Conservation (phyloP, 2,888 invertebrate genomes). For the Drosophila leonis region DNA sequence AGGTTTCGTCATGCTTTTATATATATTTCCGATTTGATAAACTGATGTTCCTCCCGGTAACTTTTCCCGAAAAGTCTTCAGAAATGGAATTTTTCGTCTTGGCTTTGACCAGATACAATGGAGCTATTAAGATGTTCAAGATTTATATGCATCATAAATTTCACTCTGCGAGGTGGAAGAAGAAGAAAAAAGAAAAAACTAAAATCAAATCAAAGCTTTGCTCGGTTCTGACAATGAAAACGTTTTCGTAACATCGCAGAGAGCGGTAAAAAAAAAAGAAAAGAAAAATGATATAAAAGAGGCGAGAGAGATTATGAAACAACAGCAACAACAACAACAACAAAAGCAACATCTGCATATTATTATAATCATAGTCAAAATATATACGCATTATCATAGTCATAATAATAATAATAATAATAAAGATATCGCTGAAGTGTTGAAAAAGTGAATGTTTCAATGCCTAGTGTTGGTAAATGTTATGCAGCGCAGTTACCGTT, state of each 20-base stretch:
- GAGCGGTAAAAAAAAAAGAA: neutral
- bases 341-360: constrained; percentile 9
- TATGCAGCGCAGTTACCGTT: constrained; percentile 43
- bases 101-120: constrained; percentile 50
- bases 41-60: neutral
- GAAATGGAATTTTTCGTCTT: constrained; percentile 23
- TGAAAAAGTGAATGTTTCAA: constrained; percentile 67
- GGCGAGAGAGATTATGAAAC: constrained; percentile 58
- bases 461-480: constrained; percentile 35
- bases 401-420: constrained; percentile 27
- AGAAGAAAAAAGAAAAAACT: neutral
- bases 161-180: constrained; percentile 45
- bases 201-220: neutral
- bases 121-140: constrained; percentile 38
- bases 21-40: neutral
- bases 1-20: neutral
- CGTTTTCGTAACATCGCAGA: constrained; percentile 3
- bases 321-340: neutral
- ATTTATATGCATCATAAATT: constrained; percentile 69
- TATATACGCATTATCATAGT: constrained; percentile 44
- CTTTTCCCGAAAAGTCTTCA: constrained; percentile 32
- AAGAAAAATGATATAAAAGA: constrained; percentile 1
- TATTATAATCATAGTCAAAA: constrained; percentile 21
- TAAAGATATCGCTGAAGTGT: constrained; percentile 37
- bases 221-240: constrained; percentile 63